Conservation (phyloP, 2,113 vertebrate genomes). For the Andinoacara biseriatus region DNA sequence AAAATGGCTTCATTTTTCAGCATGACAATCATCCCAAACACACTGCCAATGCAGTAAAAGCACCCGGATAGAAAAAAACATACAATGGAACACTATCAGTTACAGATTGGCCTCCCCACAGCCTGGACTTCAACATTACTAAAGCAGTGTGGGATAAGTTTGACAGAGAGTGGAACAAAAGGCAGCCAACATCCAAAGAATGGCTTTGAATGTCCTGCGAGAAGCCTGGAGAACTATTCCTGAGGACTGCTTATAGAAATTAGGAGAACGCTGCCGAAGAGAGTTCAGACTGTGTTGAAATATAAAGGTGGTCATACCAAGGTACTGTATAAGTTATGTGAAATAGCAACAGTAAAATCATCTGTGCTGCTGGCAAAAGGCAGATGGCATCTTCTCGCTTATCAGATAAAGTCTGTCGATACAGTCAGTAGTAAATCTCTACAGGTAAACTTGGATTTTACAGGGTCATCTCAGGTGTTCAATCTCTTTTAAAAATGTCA, state of each 20-base stretch:
- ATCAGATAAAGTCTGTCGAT: slow-evolving; percentile 25
- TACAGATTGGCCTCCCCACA: too few relatives aligned
- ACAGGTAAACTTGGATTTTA: slow-evolving; percentile 25
- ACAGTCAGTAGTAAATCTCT: slow-evolving; percentile 29
- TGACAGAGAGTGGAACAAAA: not conserved
- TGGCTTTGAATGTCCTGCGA: not conserved
- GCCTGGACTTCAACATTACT: not conserved
- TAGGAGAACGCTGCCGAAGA: not conserved
- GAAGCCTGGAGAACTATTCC: not conserved
- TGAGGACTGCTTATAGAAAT: not conserved
- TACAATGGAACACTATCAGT: too few relatives aligned
- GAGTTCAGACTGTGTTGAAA: not conserved
- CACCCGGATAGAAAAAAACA: too few relatives aligned
- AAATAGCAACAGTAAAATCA: slow-evolving; percentile 29
- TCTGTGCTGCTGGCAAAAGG: slow-evolving; percentile 11
- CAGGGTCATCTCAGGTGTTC: not conserved
- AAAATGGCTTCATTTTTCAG: not conserved
- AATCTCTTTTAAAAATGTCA: not conserved
- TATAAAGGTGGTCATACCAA: not conserved
- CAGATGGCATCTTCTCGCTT: slow-evolving; percentile 28
- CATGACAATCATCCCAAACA: not conserved
- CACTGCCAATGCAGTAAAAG: too few relatives aligned
- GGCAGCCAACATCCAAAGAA: not conserved
- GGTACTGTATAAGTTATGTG: not conserved
- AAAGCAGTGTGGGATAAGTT: not conserved